Conservation (phyloP, 2,113 vertebrate species). For the Tragelaphus buxtoni region DNA sequence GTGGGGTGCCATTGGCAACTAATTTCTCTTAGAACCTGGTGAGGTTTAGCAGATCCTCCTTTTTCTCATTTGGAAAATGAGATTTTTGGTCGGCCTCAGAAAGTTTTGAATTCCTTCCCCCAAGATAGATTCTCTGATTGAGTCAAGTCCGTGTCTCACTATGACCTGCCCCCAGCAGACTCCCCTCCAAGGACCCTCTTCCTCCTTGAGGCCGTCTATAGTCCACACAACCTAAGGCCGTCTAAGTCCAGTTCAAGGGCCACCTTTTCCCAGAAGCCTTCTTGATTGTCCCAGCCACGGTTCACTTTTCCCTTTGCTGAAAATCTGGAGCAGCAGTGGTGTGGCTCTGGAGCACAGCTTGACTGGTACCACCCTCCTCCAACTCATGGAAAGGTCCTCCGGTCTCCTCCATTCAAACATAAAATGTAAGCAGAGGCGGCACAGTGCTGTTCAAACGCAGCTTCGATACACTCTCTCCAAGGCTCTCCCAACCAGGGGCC, state of each 20-base stretch:
- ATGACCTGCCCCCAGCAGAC: not conserved
- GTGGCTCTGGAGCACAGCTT: not conserved
- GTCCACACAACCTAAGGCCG: not conserved
- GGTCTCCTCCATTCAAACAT: not conserved
- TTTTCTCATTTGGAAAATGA: not conserved
- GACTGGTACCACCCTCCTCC: not conserved
- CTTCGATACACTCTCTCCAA: not conserved
- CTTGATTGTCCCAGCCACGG: not conserved
- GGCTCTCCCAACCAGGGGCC: not conserved
- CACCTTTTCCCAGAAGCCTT: not conserved
- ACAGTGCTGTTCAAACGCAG: not conserved
- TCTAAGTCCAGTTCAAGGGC: not conserved
- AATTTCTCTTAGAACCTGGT: not conserved
- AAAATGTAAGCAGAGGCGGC: not conserved
- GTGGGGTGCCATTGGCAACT: not conserved
- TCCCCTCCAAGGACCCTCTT: not conserved
- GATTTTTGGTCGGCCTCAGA: not conserved
- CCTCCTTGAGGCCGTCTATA: not conserved
- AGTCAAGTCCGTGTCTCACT: not conserved
- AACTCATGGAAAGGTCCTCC: not conserved
- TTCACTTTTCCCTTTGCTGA: not conserved
- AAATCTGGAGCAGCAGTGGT: not conserved
- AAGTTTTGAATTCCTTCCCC: not conserved
- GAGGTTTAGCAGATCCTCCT: not conserved
- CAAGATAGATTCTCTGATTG: not conserved